These are phyloP conservation scores for Amazona finschi DNA, from an alignment of 2,797 vertebrate genomes.

Conservation along the genomic window DNA sequence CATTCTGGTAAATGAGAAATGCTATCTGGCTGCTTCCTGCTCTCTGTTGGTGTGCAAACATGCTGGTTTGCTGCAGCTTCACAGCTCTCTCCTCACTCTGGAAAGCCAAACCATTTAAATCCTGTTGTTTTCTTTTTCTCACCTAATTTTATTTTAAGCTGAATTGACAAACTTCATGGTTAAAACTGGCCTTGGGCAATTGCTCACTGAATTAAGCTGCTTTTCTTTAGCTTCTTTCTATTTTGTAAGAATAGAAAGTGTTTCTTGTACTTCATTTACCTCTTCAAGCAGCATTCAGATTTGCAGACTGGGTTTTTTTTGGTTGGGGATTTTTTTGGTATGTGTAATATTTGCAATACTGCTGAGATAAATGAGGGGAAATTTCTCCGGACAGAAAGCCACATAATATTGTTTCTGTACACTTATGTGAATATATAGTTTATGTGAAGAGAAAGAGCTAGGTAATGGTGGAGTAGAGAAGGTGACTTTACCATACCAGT, in stretches of 20 bases:
- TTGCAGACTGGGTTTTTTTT: background rate
- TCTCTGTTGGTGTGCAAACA: rapidly evolving
- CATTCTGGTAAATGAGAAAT: background rate
- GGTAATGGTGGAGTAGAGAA: background rate
- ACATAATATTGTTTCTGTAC: background rate
- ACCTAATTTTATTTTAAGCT: background rate
- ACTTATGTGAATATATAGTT: background rate
- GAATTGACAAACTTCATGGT: background rate
- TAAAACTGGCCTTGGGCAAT: background rate
- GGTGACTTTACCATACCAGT: background rate
- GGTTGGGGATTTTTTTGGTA: background rate
- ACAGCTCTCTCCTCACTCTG: background rate
- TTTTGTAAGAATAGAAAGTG: background rate
- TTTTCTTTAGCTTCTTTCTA: constrained; percentile 5
- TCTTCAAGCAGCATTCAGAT: background rate
- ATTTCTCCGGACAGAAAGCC: background rate
- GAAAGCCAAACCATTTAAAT: background rate
- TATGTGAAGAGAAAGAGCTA: background rate
- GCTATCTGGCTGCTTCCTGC: background rate
- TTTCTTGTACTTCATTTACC: background rate
- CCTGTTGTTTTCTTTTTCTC: background rate
- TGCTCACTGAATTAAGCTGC: constrained; percentile 1
- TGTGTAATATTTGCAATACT: background rate
- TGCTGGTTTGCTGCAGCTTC: background rate
- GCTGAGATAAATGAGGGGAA: background rate